Conservation (phyloP, 2,113 vertebrate species). For the Tursiops truncatus region DNA sequence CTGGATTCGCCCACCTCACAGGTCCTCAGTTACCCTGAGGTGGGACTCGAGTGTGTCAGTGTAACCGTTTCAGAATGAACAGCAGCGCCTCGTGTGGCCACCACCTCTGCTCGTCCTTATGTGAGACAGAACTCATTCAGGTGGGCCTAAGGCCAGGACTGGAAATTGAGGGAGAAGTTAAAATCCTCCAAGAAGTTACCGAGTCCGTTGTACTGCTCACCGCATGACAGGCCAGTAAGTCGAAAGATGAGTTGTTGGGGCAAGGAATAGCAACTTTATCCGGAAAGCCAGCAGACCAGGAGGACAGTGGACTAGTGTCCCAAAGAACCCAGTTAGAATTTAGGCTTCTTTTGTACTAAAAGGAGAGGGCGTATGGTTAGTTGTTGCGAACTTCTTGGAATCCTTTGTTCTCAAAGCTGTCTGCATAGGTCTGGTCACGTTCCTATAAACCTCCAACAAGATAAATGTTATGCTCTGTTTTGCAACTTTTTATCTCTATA, state of each 20-base stretch:
- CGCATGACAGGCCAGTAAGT: background rate
- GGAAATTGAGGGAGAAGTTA: background rate
- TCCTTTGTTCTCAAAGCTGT: too few relatives aligned
- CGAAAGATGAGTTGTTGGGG: background rate
- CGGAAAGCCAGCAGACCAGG: background rate
- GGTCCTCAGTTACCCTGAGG: background rate
- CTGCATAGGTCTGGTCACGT: too few relatives aligned
- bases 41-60: background rate
- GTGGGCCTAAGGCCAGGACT: background rate
- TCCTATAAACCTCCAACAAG: too few relatives aligned
- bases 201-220: background rate
- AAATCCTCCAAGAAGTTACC: background rate
- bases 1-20: background rate
- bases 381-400: too few relatives aligned
- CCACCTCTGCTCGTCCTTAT: background rate
- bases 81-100: background rate
- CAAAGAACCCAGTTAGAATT: background rate
- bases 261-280: background rate
- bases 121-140: background rate
- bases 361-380: background rate
- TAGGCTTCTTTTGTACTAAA: background rate
- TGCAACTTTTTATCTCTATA: too few relatives aligned
- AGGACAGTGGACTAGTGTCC: too few relatives aligned
- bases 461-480: too few relatives aligned
- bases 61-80: too few relatives aligned